Evolutionary conservation across 2,113 vertebrate species (phyloP).

Genomic region (Neoarius graeffei): DNA sequence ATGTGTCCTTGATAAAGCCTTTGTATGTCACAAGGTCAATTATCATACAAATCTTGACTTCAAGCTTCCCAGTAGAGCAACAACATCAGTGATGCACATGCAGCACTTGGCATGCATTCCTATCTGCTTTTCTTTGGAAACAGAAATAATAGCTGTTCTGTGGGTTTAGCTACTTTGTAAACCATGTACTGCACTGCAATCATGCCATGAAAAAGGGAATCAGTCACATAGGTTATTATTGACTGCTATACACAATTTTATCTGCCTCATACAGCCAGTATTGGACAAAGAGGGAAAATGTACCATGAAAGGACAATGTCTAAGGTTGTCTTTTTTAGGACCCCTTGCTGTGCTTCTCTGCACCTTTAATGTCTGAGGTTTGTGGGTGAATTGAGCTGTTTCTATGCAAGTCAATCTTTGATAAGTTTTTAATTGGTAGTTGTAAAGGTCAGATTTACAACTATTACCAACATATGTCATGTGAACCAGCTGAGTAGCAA

Average conservation of each 20-base stretch:
- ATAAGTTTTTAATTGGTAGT: conserved; percentile 56
- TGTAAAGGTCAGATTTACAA: conserved; percentile 56
- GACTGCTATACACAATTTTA: conserved; percentile 45
- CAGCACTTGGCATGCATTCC: conserved; percentile 30
- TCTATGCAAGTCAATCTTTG: conserved; percentile 27
- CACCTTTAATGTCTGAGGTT: not conserved
- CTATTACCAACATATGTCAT: conserved; percentile 42
- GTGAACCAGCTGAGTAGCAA: conserved; percentile 49
- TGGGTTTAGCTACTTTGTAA: conserved; percentile 30
- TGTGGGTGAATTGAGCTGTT: conserved; percentile 3
- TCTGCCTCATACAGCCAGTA: conserved; percentile 43
- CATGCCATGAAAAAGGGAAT: conserved; percentile 23
- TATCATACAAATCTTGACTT: conserved; percentile 49
- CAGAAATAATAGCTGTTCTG: conserved; percentile 33
- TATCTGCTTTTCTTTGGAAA: conserved; percentile 24
- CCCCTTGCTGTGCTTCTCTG: not conserved
- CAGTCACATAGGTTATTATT: conserved; percentile 22
- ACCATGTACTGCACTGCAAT: conserved; percentile 38
- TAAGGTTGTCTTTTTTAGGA: not conserved
- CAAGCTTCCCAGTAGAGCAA: conserved; percentile 28
- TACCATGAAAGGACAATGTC: not conserved
- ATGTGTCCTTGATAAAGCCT: conserved; percentile 50
- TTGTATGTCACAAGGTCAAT: conserved; percentile 56
- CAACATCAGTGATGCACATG: conserved; percentile 29
- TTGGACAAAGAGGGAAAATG: conserved; percentile 40